A percentile compares a stretch with the other conserved stretches of the same genome.
Evolutionary conservation across 2,888 invertebrate genomes (phyloP).

Genomic region (Myathropa florea): DNA sequence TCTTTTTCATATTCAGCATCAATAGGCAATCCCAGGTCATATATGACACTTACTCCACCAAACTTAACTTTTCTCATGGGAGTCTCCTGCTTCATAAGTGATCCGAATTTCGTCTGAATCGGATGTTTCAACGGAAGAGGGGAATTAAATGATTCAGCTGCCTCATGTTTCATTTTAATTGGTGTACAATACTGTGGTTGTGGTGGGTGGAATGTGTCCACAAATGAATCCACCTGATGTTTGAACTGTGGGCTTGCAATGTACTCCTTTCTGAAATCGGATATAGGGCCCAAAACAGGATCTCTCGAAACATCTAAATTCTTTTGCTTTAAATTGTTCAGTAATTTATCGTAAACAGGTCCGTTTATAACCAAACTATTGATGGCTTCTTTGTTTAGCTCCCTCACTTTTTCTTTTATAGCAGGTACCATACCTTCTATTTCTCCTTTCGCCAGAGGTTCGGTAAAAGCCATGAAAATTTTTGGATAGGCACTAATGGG

Average conservation of each 20-base stretch:
- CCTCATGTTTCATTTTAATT: conserved; percentile 66
- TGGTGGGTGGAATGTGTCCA: conserved; percentile 62
- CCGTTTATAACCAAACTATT: conserved; percentile 84
- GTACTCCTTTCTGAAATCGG: conserved; percentile 83
- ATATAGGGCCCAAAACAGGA: conserved; percentile 83
- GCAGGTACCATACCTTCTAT: conserved; percentile 72
- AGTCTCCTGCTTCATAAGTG: conserved; percentile 79
- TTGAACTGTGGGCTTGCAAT: conserved; percentile 82
- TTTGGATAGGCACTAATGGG: conserved; percentile 73
- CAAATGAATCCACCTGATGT: conserved; percentile 82
- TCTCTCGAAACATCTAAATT: conserved; percentile 83
- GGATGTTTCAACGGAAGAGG: conserved; percentile 77
- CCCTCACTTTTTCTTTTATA: conserved; percentile 81
- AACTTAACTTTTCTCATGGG: conserved; percentile 79
- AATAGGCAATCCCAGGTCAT: conserved; percentile 77
- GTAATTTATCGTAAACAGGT: conserved; percentile 83
- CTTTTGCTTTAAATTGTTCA: conserved; percentile 82
- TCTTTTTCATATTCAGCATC: conserved; percentile 78
- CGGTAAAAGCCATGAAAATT: conserved; percentile 77
- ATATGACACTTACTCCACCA: conserved; percentile 76
- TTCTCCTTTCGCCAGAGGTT: conserved; percentile 75
- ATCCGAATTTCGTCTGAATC: conserved; percentile 74
- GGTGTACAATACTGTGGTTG: conserved; percentile 70
- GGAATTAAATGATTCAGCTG: conserved; percentile 75
- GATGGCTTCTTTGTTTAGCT: conserved; percentile 83